Percentiles rank a stretch among this genome's conserved stretches.
Evolutionary conservation across 2,888 invertebrate species (phyloP).

Genomic region (Rhagium mordax): DNA sequence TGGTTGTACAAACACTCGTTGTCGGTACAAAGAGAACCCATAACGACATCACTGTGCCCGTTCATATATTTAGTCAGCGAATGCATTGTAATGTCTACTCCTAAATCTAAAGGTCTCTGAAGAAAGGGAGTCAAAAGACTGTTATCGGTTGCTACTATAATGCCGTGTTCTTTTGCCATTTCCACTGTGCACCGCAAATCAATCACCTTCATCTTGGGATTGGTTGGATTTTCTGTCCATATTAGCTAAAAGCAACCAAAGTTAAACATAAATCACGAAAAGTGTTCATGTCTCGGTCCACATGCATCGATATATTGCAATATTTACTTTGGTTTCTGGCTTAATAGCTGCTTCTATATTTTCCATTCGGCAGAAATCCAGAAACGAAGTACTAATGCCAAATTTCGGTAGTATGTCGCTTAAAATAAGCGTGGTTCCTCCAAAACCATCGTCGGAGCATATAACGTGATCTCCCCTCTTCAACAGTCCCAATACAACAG

Average conservation of each 20-base stretch:
- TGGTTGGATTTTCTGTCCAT: conserved; percentile 97
- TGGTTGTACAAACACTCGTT: conserved; percentile 79
- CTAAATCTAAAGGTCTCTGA: conserved; percentile 91
- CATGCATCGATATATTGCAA: neutral
- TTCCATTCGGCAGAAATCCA: conserved; percentile 7
- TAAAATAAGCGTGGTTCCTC: conserved; percentile 1
- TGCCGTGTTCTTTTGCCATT: conserved; percentile 74
- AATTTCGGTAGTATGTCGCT: neutral
- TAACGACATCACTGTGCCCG: conserved; percentile 97
- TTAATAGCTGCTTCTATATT: conserved; percentile 6
- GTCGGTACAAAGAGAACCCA: conserved; percentile 92
- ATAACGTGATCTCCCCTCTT: conserved; percentile 29
- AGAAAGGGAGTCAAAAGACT: conserved; percentile 94
- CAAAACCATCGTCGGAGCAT: conserved; percentile 20
- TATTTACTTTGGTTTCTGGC: conserved; percentile 26
- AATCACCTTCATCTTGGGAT: conserved; percentile 91
- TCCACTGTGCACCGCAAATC: conserved; percentile 84
- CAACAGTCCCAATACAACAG: conserved; percentile 5
- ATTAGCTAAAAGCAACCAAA: conserved; percentile 83
- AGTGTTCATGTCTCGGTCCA: neutral
- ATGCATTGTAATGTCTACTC: conserved; percentile 92
- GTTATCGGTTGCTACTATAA: conserved; percentile 91
- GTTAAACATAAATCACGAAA: conserved; percentile 11
- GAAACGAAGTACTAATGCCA: neutral
- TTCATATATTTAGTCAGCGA: conserved; percentile 98